A percentile compares a stretch with the other conserved stretches of the same genome.
These are phyloP conservation scores for Zonitis immaculata DNA, from an alignment of 2,888 invertebrate species.

Conservation along the genomic window DNA sequence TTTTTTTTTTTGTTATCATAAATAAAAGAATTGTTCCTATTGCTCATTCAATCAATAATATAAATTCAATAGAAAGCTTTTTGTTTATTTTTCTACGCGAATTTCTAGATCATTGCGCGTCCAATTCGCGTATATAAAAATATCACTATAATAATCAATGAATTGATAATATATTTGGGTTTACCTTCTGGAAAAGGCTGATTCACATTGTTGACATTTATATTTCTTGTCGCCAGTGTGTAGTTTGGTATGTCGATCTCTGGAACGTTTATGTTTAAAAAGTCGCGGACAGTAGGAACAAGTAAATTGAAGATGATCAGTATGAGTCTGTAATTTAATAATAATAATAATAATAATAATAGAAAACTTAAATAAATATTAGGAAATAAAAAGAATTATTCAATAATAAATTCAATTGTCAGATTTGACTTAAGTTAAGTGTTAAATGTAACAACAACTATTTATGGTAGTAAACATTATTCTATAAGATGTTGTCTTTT, in stretches of 20 bases:
- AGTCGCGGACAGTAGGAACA: constrained; percentile 88
- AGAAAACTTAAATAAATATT: constrained; percentile 6
- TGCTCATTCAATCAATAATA: too few relatives aligned
- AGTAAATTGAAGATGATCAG: constrained; percentile 87
- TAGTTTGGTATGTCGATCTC: constrained; percentile 89
- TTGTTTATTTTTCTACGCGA: too few relatives aligned
- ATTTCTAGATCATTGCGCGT: too few relatives aligned
- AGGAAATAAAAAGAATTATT: background rate
- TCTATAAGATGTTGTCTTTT: background rate
- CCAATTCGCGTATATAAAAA: too few relatives aligned
- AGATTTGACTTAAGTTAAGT: constrained; percentile 1
- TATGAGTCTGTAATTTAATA: constrained; percentile 68
- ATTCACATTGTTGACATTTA: constrained; percentile 85
- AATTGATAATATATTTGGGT: too few relatives aligned
- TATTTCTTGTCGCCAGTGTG: constrained; percentile 90
- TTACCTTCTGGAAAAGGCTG: constrained; percentile 89
- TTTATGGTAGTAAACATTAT: constrained; percentile 1
- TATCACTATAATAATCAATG: too few relatives aligned
- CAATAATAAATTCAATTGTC: background rate
- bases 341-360: constrained; percentile 6
- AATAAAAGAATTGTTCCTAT: too few relatives aligned
- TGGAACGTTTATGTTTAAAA: constrained; percentile 91
- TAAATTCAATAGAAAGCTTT: too few relatives aligned
- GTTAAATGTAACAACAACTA: background rate
- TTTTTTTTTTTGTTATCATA: too few relatives aligned